Evolutionary conservation across 2,113 vertebrate genomes (phyloP), one percentile per base, ranked within the genome.

Genomic region (Alethe castanea): DNA sequence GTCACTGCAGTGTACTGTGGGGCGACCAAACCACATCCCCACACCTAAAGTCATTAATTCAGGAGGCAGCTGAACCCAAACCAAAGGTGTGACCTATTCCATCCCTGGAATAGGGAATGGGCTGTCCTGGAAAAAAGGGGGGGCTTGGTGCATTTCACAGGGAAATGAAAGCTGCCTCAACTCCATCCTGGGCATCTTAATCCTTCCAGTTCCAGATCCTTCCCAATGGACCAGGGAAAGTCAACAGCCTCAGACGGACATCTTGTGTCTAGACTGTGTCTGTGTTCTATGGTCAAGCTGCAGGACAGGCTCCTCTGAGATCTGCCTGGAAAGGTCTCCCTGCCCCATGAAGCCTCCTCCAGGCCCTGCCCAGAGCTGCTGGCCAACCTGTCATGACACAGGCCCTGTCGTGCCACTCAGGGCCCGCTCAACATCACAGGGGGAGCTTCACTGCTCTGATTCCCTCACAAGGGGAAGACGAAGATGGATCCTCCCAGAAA

Each of bases 301-400:
- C 86, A 90, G 11, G 78, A n/a, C 20, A 23, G 36, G 24, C 62
- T 89, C 62, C 47, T 25, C 31, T 19, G 6, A 61, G 4, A 61
- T 29, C 53, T 73, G 92, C 62, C 81, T 64, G 77, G 59, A 26
- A 67, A 64, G 26, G 9, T 36, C 50, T 70, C 67, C 1, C 48
- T 66, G 69, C 45, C 83, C 59, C 40, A 4, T 7, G 1, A 11
- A 13, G 31, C 60, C 65, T 76, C 36, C 40, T 38, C 54, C 69
- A 57, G 60, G 6, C 42, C 42, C 67, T 17, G 12, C 9, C 11
- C 38, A 14, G 65, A 78, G 86, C 61, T 48, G 56, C 23, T 6
- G 2, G 8, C 80, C 52, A 5, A 0, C 11, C 79, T 24, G 17
- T 4, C 3, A 0, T 2, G 4, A 2, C n/a, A 24, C 12, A 3